A percentile compares a stretch with the other conserved stretches of the same genome.
Conservation (phyloP, 2,888 invertebrate genomes). For the Nesidiocoris tenuis region DNA sequence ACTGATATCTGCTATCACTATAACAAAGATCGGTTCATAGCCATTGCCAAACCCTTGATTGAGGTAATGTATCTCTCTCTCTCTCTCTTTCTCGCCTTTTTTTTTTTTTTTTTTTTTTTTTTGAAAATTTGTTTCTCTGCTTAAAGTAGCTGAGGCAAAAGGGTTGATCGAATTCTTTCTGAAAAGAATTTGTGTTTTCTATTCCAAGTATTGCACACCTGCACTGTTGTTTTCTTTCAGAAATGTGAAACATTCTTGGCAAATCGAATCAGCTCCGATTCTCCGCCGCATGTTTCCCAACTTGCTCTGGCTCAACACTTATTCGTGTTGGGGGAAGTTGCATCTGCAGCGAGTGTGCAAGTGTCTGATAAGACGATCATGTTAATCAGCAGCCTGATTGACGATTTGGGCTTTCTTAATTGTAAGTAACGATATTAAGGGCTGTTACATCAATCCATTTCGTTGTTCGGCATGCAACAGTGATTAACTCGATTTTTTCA, state of each 20-base stretch:
- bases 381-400: slow-evolving; percentile 36
- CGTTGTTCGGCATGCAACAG: no score
- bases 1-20: slow-evolving; percentile 25
- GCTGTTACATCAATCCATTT: no score
- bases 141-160: no score
- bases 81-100: no score
- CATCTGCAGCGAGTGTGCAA: slow-evolving; percentile 24
- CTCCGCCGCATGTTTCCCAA: slow-evolving; percentile 3
- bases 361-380: slow-evolving; percentile 23
- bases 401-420: slow-evolving; percentile 4
- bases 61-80: not conserved
- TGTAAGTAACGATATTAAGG: no score
- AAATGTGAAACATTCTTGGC: slow-evolving; percentile 33
- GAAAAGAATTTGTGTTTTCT: no score
- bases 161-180: no score
- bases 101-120: no score
- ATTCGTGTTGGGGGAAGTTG: slow-evolving; percentile 47
- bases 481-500: no score
- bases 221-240: no score
- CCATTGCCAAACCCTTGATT: slow-evolving; percentile 8
- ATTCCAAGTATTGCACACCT: no score
- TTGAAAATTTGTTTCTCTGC: no score
- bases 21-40: slow-evolving; percentile 9
- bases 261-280: slow-evolving; percentile 24
- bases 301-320: slow-evolving; percentile 44